These are phyloP conservation scores for Cetoscarus ocellatus DNA, from an alignment of 2,797 vertebrate species.

Conservation along the genomic window DNA sequence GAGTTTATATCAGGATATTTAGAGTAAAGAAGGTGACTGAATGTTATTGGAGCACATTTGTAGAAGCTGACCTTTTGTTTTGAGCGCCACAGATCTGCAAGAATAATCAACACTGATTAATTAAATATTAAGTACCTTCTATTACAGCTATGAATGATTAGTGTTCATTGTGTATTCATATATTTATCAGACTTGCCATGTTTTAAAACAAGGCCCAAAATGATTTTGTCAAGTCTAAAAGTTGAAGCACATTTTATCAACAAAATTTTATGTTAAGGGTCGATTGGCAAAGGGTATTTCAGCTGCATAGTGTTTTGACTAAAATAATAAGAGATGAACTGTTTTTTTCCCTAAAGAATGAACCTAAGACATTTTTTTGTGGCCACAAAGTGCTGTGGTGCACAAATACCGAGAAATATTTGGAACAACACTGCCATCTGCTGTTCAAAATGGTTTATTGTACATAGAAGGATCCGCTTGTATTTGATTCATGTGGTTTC, in stretches of 20 bases:
- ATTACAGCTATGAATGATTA: no score
- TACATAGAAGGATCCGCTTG: slow-evolving; percentile 13
- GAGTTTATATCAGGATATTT: slow-evolving; percentile 20
- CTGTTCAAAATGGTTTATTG: slow-evolving; percentile 48
- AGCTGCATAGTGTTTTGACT: no score
- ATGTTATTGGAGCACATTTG: not conserved
- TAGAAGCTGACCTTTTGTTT: not conserved
- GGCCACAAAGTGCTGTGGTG: not conserved
- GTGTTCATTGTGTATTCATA: not conserved
- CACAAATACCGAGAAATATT: not conserved
- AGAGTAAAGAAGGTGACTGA: slow-evolving; percentile 11
- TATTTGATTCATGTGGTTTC: not conserved
- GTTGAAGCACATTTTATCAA: not conserved
- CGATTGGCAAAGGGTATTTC: not conserved
- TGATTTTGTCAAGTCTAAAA: not conserved
- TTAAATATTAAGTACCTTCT: no score
- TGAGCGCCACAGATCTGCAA: not conserved
- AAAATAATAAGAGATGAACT: not conserved
- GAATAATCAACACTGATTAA: not conserved
- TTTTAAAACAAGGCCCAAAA: not conserved
- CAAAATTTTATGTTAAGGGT: not conserved
- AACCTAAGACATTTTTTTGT: not conserved
- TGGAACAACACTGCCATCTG: slow-evolving; percentile 70
- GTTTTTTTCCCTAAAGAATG: not conserved
- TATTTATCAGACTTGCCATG: not conserved